Base-by-base conservation (phyloP, 2,797 vertebrate genomes). In the Apodemus agrarius region DNA sequence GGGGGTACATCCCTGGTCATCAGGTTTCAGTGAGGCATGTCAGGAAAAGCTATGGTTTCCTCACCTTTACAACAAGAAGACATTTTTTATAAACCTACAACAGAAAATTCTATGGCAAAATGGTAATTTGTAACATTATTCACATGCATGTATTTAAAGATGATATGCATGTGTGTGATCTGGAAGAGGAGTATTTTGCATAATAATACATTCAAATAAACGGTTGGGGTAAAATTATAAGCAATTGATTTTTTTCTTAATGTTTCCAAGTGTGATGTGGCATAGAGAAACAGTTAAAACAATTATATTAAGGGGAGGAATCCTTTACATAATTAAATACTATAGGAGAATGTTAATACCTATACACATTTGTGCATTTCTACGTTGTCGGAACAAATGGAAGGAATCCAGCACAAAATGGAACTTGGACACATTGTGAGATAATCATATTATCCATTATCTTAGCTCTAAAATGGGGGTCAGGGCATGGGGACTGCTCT, bases 161-260 rank as follows among this genome's bases (percentile, higher is more conserved):
- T 74, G 49, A 57, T 46, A 16, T 54, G 0, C 84, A 7, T 90
- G 6, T 83, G 21, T 84, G 40, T 85, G 61, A 87, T 97, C 31
- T 79, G n/a, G 46, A 93, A 17, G 31, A 89, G 69, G 43, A 85
- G 24, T 82, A 14, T 89, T 96, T 90, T 31, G 46, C 37, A 49
- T 92, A 69, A 92, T 82, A 74, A 65, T 86, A 11, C 82, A 52
- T 91, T 69, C 46, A 82, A 59, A 24, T 85, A 90, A 86, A 82
- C 34, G 93, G n/a, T 95, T n/a, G 54, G 57, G 24, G 79, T 82
- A 90, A 94, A 95, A 93, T 91, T 43, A 57, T 67, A 93, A 87
- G 24, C 52, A 89, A 21, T 54, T 91, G 63, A 43, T 76, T 84
- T 93, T 97, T 96, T 82, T 90, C 9, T 80, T 49, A 22, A 92